Evolutionary conservation across 2,888 invertebrate genomes (phyloP).

Genomic region (Conops quadrifasciatus): DNA sequence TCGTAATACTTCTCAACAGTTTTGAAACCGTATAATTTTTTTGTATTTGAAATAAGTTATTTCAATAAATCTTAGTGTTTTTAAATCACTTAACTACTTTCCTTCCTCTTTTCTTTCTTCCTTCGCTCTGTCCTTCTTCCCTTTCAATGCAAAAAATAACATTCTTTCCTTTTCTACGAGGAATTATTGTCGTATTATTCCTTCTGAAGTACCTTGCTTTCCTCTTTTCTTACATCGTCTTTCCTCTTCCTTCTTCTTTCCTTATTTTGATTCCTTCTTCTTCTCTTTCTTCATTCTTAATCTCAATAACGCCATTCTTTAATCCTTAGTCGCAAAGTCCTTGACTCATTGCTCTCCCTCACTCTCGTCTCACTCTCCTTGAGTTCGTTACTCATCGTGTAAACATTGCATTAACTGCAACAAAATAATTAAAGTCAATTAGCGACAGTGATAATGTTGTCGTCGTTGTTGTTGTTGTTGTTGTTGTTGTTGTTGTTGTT

Average conservation of each 20-base stretch:
- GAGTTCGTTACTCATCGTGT: constrained; percentile 39
- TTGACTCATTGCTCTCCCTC: constrained; percentile 9
- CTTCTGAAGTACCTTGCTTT: too few relatives aligned
- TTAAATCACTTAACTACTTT: too few relatives aligned
- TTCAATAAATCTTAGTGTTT: too few relatives aligned
- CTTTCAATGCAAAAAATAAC: too few relatives aligned
- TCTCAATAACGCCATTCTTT: neutral
- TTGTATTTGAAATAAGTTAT: too few relatives aligned
- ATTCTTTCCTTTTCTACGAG: too few relatives aligned
- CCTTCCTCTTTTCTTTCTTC: neutral
- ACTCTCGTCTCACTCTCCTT: neutral
- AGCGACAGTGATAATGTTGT: constrained; percentile 42
- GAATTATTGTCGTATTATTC: too few relatives aligned
- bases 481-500: constrained; percentile 41
- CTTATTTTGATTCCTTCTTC: neutral
- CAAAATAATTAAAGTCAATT: constrained; percentile 61
- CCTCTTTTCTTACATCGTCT: neutral
- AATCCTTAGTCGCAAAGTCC: neutral
- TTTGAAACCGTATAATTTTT: too few relatives aligned
- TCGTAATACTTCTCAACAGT: too few relatives aligned
- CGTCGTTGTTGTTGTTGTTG: constrained; percentile 23
- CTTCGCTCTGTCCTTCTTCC: neutral
- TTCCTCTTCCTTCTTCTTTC: neutral
- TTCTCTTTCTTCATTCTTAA: neutral
- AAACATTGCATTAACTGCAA: constrained; percentile 57